Base-by-base conservation (phyloP, 2,113 vertebrate species). In the Atractosteus spatula region DNA sequence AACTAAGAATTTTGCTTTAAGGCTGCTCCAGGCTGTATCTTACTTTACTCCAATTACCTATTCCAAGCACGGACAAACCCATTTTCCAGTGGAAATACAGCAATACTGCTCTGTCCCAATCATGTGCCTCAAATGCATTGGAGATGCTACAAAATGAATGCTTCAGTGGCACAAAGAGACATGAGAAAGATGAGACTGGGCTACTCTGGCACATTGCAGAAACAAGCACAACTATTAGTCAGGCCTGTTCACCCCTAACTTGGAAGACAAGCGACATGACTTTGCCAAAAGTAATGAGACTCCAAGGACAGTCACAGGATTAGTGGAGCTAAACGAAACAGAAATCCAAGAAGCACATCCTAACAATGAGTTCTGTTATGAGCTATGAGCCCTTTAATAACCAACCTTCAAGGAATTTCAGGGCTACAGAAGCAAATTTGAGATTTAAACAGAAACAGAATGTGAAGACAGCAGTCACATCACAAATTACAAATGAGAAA, bases 1-100 rank as follows among this genome's bases (percentile, higher is more conserved):
- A 76, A 74, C 66, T 57, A 72, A 55, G 71, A 70, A 73, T 69
- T 75, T 70, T n/a, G 78, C 79, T 79, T 47, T 62, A 41, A 77
- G 81, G 76, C 55, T 63, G 78, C 81, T 76, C 66, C 70, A 76
- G 81, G 81, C 78, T 72, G 61, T 51, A 71, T 70, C 77, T 76
- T 68, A 76, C 75, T 54, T 66, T 62, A 4, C 7, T 55, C 41
- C 8, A 13, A 55, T 66, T 45, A 42, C 54, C 13, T 64, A 55
- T 56, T 72, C 62, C 7, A 42, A 56, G 41, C 63, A 29, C 8
- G 14, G 16, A 12, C 47, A 11, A 54, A 11, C 12, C 61, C 45
- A 61, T 13, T 41, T 29, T 62, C 61, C 57, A 71, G 14, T 17
- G 59, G 59, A 29, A n/a, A 17, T 43, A 62, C 42, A 68, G 11